Percentiles rank a stretch among this genome's conserved stretches.
Evolutionary conservation across 2,113 vertebrate genomes (phyloP).

Genomic region (Melospiza melodia): DNA sequence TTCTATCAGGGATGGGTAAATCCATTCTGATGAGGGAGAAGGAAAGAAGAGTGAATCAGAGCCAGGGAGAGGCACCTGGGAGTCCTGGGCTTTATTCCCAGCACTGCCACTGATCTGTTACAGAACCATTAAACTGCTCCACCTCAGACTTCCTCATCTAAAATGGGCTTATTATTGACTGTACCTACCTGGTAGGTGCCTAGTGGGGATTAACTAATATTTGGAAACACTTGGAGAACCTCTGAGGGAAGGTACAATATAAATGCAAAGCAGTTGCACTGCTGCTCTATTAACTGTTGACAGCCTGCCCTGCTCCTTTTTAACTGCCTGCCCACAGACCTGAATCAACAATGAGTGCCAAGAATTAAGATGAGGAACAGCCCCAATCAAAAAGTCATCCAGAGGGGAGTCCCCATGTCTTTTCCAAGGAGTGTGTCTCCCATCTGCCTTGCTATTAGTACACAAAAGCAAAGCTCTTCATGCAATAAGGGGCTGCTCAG

Average conservation of each 20-base stretch:
- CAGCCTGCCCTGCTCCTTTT: neutral
- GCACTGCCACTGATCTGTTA: slow-evolving; percentile 11
- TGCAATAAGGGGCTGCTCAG: neutral
- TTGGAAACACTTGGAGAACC: slow-evolving; percentile 47
- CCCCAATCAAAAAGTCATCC: neutral
- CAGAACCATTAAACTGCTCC: neutral
- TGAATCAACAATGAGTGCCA: neutral
- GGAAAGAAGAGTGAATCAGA: neutral
- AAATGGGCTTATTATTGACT: slow-evolving; percentile 47
- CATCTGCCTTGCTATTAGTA: neutral
- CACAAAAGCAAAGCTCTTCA: neutral
- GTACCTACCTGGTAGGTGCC: slow-evolving; percentile 13
- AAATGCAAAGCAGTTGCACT: slow-evolving; percentile 49
- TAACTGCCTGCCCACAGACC: neutral
- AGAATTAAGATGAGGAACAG: neutral
- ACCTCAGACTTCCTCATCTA: slow-evolving; percentile 28
- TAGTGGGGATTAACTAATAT: slow-evolving; percentile 48
- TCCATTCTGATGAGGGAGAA: neutral
- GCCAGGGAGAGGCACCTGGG: neutral
- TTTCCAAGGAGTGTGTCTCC: neutral
- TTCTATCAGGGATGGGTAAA: slow-evolving; percentile 6
- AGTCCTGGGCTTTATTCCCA: slow-evolving; percentile 42
- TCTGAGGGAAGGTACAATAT: slow-evolving; percentile 54
- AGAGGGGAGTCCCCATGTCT: neutral
- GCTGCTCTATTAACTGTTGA: slow-evolving; percentile 31